These are phyloP conservation scores for Chaetops frenatus DNA, from an alignment of 2,113 vertebrate species.

Conservation along the genomic window DNA sequence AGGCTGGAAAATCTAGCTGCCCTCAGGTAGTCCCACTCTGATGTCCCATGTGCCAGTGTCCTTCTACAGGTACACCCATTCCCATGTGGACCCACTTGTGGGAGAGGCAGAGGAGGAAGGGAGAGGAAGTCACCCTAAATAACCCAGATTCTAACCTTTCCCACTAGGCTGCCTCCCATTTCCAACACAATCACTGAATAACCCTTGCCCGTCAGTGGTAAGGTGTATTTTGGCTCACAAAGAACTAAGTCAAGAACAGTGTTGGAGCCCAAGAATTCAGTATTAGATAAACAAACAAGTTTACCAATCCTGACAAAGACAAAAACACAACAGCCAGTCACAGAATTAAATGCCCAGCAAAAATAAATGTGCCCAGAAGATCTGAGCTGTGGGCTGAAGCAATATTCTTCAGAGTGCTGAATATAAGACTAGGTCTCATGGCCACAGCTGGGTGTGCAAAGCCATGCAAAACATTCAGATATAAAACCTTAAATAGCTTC, in stretches of 20 bases:
- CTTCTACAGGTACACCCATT: fast-evolving
- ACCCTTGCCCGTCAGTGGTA: not conserved
- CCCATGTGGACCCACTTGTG: not conserved
- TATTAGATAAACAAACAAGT: conserved; percentile 25
- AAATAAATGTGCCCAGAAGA: not conserved
- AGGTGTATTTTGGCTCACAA: conserved; percentile 3
- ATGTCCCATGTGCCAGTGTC: fast-evolving
- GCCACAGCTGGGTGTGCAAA: not conserved
- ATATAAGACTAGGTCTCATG: not conserved
- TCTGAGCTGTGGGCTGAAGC: not conserved
- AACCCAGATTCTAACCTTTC: not conserved
- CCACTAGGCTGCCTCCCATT: not conserved
- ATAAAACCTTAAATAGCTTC: not conserved
- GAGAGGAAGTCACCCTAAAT: not conserved
- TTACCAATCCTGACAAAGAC: not conserved
- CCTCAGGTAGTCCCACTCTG: not conserved
- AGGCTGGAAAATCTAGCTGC: not conserved
- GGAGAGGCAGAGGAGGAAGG: not conserved
- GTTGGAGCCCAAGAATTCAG: not conserved
- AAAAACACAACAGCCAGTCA: not conserved
- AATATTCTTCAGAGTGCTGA: not conserved
- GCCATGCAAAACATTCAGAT: not conserved
- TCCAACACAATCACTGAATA: not conserved
- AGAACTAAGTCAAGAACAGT: not conserved
- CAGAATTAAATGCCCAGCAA: not conserved